Conservation (phyloP, 2,113 vertebrate species). For the Semicossyphus pulcher region DNA sequence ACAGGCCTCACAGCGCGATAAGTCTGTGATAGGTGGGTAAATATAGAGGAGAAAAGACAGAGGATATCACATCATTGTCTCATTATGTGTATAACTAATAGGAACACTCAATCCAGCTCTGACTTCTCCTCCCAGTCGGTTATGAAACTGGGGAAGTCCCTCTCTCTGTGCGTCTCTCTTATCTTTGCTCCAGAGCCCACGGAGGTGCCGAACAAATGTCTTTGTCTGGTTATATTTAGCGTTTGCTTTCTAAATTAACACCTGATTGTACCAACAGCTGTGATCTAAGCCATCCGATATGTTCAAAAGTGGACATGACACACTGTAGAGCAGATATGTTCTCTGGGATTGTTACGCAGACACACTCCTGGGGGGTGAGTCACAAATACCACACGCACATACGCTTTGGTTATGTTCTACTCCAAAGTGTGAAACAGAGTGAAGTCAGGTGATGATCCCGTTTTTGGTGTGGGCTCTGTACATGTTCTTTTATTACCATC, state of each 20-base stretch:
- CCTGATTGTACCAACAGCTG: conserved; percentile 68
- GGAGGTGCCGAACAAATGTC: conserved; percentile 58
- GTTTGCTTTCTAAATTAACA: conserved; percentile 70
- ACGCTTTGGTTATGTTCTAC: too few species aligned
- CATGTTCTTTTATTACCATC: too few species aligned
- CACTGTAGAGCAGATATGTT: conserved; percentile 34
- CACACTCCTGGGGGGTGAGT: not conserved
- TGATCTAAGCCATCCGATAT: conserved; percentile 61
- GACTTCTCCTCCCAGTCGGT: conserved; percentile 21
- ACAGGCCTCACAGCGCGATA: conserved; percentile 45
- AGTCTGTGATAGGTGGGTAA: conserved; percentile 64
- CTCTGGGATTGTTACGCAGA: not conserved
- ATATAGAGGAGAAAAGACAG: conserved; percentile 70
- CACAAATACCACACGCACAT: not conserved
- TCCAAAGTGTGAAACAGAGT: too few species aligned
- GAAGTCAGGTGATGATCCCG: too few species aligned
- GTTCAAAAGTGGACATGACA: conserved; percentile 63
- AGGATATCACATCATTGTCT: conserved; percentile 61
- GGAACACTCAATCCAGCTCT: conserved; percentile 38
- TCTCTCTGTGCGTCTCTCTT: conserved; percentile 16
- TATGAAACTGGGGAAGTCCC: conserved; percentile 72
- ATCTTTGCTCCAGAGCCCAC: conserved; percentile 47
- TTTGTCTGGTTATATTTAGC: conserved; percentile 64
- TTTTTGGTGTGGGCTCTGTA: too few species aligned
- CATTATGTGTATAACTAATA: conserved; percentile 39